Evolutionary conservation across 2,113 vertebrate species (phyloP), one percentile per base, ranked within the genome.

Genomic region (Anolis carolinensis): DNA sequence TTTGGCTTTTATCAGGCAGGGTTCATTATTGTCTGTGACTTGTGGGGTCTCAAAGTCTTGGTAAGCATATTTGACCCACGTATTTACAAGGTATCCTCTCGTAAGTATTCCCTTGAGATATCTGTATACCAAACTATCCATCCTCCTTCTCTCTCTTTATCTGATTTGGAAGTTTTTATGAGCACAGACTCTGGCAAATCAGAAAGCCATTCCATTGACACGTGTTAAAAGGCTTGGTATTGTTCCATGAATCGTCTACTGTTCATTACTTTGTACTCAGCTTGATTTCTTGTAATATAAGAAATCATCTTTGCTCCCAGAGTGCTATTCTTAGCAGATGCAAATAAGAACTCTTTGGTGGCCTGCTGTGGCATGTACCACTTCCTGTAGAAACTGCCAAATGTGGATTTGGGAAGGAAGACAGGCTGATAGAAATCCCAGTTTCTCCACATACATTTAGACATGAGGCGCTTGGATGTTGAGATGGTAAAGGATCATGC

Each of bases 121-220:
- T 65, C 63, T 20, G 4, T 30, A 11, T 2, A 4, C 32, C 36
- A 27, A 3, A 6, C 13, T n/a, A 30, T 50, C 30, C n/a, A 32
- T 9, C 34, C 25, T 48, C 32, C 68, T 10, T 30, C 23, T 48
- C n/a, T 34, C 3, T 3, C 52, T 79, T 21, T 44, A 44, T 39
- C 20, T 39, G 34, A 16, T 34, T 72, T 65, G 10, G 5, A 16
- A 16, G 32, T 63, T 34, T 25, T 79, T 48, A n/a, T 27, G 36
- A 86, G 36, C 83, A 86, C 10, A 88, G 88, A 88, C 50, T 79
- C n/a, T 67, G 89, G 48, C 16, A 62, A 59, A 16, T 83, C 79
- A 75, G 87, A 87, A 74, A 83, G 20, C 62, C 82, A 20, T 71
- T 85, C 23, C 87, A 8, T 84, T 88, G 79, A 70, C 25, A 9